Percentiles rank a stretch among this genome's conserved stretches.
Conservation (phyloP, 2,113 vertebrate species). For the Plecturocebus donacophilus region DNA sequence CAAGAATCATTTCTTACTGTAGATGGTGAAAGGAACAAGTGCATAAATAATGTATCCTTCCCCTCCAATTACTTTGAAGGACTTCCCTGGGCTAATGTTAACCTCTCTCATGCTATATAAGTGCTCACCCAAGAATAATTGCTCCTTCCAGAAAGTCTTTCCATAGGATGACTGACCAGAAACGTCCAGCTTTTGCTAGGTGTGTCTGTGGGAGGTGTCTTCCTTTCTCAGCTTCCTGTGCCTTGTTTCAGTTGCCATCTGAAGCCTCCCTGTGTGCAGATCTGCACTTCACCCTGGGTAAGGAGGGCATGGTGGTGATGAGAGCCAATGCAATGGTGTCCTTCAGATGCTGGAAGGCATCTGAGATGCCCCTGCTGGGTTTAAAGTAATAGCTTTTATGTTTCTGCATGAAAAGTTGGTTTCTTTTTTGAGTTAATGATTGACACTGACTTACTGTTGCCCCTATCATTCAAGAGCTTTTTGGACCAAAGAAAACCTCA, state of each 20-base stretch:
- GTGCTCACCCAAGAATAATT: neutral
- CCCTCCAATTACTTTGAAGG: no score
- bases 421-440: neutral
- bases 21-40: neutral
- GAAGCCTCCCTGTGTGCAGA: neutral
- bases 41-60: neutral
- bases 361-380: neutral
- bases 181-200: neutral
- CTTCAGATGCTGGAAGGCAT: no score
- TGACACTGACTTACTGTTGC: neutral
- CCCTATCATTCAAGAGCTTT: neutral
- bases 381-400: neutral
- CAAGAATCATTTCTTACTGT: neutral
- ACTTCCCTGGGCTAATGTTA: neutral
- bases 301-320: neutral
- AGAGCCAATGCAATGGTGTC: neutral
- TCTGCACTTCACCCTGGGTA: neutral
- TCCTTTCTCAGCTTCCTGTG: neutral
- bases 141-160: neutral
- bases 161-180: neutral
- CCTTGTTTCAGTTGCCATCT: neutral
- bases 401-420: neutral
- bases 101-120: neutral
- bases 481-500: neutral
- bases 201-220: neutral